phyloP scores from a whole-genome alignment of 2,113 vertebrate species.

The Engystomops pustulosus region DNA sequence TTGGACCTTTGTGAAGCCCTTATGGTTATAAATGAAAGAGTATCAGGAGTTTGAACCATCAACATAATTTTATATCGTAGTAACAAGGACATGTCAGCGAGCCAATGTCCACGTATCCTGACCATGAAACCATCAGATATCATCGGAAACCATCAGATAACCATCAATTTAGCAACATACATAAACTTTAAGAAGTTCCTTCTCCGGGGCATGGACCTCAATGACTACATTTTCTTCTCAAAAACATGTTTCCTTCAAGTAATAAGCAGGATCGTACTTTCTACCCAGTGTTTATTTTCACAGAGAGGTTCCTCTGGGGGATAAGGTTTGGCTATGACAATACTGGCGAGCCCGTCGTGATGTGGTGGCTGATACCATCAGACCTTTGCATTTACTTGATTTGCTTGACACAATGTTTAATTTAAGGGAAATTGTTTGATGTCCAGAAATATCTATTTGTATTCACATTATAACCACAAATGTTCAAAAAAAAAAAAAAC shows the following conservation, averaged over 20 bases:
- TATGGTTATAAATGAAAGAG: too few species aligned
- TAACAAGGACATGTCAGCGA: too few species aligned
- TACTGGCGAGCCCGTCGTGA: not conserved
- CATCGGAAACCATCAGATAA: too few species aligned
- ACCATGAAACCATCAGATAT: too few species aligned
- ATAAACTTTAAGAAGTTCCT: not conserved
- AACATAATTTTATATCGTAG: too few species aligned
- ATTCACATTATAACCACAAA: constrained; percentile 9
- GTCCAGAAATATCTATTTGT: constrained; percentile 4
- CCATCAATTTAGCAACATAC: too few species aligned
- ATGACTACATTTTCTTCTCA: not conserved
- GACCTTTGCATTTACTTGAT: not conserved
- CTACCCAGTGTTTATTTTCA: not conserved
- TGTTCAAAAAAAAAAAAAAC: not conserved
- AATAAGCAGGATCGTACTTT: not conserved
- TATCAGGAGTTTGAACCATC: too few species aligned
- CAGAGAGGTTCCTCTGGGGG: not conserved
- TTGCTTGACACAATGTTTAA: not conserved
- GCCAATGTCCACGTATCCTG: too few species aligned
- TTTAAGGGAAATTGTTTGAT: not conserved
- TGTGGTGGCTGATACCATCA: not conserved
- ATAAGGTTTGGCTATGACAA: not conserved
- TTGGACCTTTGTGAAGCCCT: too few species aligned
- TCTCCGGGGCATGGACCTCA: not conserved
- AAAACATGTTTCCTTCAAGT: not conserved